Base-by-base conservation (phyloP, 1,140 invertebrate species). In the Aphaenogaster rudis region DNA sequence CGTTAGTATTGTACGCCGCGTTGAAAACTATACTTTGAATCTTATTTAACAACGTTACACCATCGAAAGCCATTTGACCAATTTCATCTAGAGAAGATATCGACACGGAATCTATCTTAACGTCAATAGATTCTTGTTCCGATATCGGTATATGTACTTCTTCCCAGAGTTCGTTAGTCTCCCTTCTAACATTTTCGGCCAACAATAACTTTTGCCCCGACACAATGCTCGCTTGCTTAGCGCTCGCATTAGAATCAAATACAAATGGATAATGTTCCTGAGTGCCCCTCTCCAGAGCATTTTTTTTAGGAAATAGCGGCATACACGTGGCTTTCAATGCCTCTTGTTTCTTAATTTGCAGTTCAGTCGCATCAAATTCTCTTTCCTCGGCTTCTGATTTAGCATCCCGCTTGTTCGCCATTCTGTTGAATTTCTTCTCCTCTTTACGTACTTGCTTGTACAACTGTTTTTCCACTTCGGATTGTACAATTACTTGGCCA, bases 21-120 rank as follows among this genome's bases (percentile, higher is more conserved):
- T 99, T 97, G 95, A 98, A 99, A 0, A 99, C 99, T 71, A 99
- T 97, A 0, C 98, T 98, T 94, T 99, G 99, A 88, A 99, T 99
- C 79, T 97, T 96, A 96, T 99, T 99, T 17, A 99, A 96, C 67
- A 96, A 96, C 93, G 98, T 97, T 48, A 98, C 98, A 88, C 98
- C 98, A 90, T 97, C 96, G 93, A 99, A 99, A 0, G 97, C 98
- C 94, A 97, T 96, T 96, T 98, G 97, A 0, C 98, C 98, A 82
- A 98, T 97, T 94, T 98, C 96, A 96, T 99, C 98, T 86, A 99
- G 95, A 11, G 96, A 95, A 0, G 96, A 95, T 86, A 99, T 97
- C 64, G 96, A 95, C n/a, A 98, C 96, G 36, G 97, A 96, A 76
- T 97, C 96, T 79, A 97, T 97, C 1, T 97, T 97, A 67, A 99